These are phyloP conservation scores for Aspidiotus rigidus DNA, from an alignment of 2,888 invertebrate species.

Conservation along the genomic window DNA sequence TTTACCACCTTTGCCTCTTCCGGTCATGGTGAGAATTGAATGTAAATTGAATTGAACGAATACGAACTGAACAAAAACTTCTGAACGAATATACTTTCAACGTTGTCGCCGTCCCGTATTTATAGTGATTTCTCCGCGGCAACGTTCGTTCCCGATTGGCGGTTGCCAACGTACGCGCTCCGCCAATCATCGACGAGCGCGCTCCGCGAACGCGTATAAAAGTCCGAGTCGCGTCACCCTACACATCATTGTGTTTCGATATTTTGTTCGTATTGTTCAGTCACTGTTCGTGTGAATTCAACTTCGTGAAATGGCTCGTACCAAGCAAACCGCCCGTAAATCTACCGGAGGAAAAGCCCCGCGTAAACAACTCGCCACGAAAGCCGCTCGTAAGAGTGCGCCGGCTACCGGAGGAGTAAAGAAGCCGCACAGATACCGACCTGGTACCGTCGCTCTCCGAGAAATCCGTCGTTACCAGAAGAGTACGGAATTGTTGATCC, in stretches of 20 bases:
- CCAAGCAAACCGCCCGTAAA: constrained; percentile 51
- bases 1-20: constrained; percentile 70
- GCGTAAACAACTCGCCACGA: constrained; percentile 49
- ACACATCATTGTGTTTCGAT: no score
- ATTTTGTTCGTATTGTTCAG: no score
- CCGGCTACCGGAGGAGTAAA: constrained; percentile 50
- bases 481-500: constrained; percentile 49
- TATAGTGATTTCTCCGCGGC: no score
- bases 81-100: no score
- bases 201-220: no score
- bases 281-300: not conserved
- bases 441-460: constrained; percentile 48
- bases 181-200: no score
- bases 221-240: no score
- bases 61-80: no score
- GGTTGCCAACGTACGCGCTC: no score
- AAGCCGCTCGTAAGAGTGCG: constrained; percentile 48
- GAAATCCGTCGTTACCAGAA: constrained; percentile 57
- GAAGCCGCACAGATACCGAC: constrained; percentile 48
- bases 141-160: no score
- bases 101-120: no score
- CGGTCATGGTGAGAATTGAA: constrained; percentile 51
- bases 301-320: constrained; percentile 46
- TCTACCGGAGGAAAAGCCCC: constrained; percentile 51
- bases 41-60: no score